These are phyloP conservation scores for Oeneis ivallda DNA, from an alignment of 2,888 invertebrate species.

Conservation along the genomic window DNA sequence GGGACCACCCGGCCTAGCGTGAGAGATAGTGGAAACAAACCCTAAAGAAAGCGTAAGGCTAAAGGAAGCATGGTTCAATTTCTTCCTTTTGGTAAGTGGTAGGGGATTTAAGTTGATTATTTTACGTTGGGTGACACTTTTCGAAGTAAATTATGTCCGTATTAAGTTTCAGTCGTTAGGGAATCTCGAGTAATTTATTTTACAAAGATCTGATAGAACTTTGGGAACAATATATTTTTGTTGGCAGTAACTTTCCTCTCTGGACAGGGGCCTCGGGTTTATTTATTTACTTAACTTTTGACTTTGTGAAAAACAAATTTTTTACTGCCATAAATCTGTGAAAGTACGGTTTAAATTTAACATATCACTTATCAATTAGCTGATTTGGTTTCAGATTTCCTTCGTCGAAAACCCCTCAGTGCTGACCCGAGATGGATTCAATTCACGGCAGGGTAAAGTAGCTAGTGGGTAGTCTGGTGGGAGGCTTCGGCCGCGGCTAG, in stretches of 20 bases:
- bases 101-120: constrained; percentile 26
- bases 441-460: too few relatives aligned
- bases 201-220: constrained; percentile 19
- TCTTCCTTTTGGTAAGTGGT: constrained; percentile 21
- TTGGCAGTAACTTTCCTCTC: constrained; percentile 15
- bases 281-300: constrained; percentile 11
- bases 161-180: constrained; percentile 27
- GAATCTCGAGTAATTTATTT: constrained; percentile 23
- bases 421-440: too few relatives aligned
- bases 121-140: constrained; percentile 30
- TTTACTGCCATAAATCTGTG: neutral
- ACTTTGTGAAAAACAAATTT: constrained; percentile 2
- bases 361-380: too few relatives aligned
- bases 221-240: constrained; percentile 19
- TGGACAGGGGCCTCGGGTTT: constrained; percentile 1
- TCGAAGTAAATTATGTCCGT: constrained; percentile 24
- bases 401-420: too few relatives aligned
- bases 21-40: neutral
- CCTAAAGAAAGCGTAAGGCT: neutral
- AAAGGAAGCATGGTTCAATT: constrained; percentile 14
- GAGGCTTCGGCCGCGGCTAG: too few relatives aligned
- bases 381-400: too few relatives aligned
- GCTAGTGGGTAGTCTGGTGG: too few relatives aligned
- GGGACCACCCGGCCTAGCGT: too few relatives aligned
- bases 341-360: too few relatives aligned